Evolutionary conservation across 2,797 vertebrate genomes (phyloP).

Genomic region (Coendou prehensilis): DNA sequence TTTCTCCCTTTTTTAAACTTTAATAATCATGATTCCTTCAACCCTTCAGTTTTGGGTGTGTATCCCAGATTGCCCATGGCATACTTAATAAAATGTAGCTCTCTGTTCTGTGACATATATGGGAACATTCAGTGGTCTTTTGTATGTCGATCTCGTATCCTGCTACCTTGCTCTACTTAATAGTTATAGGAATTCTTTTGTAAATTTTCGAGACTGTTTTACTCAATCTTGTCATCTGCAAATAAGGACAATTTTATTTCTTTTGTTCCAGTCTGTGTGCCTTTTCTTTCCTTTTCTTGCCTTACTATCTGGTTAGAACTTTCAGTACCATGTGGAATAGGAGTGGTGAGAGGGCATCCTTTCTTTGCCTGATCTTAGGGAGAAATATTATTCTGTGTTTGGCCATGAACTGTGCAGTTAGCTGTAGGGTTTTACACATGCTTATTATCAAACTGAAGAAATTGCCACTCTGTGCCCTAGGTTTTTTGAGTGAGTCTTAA

Average conservation of each 20-base stretch:
- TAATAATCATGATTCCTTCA: neutral
- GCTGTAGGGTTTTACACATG: neutral
- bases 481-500: neutral
- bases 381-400: neutral
- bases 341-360: neutral
- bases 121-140: neutral
- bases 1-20: neutral
- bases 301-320: neutral
- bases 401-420: neutral
- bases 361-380: neutral
- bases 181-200: neutral
- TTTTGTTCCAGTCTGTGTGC: neutral
- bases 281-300: neutral
- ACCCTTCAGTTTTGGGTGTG: neutral
- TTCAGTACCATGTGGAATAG: neutral
- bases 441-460: neutral
- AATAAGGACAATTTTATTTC: neutral
- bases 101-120: accelerated
- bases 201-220: neutral
- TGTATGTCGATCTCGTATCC: neutral
- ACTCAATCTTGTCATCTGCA: neutral
- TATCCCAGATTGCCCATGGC: neutral
- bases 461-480: neutral
- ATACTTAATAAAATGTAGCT: no score
- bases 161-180: neutral